These are phyloP conservation scores for Pheucticus melanocephalus DNA, from an alignment of 2,113 vertebrate species.

Conservation along the genomic window DNA sequence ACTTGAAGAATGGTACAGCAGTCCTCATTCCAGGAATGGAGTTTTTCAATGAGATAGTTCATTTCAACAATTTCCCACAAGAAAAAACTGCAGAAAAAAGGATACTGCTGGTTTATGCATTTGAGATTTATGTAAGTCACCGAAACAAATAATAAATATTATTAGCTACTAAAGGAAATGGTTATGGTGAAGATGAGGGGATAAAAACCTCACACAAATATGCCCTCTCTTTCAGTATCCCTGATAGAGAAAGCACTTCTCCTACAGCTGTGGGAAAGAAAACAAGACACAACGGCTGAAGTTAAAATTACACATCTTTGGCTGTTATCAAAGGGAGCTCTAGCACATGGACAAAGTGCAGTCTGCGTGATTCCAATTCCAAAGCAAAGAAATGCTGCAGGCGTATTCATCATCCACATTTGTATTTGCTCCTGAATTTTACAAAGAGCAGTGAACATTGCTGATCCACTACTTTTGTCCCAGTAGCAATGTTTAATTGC, in stretches of 20 bases:
- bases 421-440: background rate
- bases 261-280: conserved; percentile 55
- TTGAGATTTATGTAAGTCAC: conserved; percentile 37
- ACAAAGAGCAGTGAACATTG: background rate
- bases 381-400: conserved; percentile 11
- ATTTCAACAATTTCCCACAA: conserved; percentile 40
- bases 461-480: background rate
- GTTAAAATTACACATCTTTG: conserved; percentile 1
- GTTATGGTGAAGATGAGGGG: background rate
- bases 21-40: background rate
- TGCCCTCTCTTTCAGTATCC: background rate
- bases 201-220: background rate
- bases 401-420: background rate
- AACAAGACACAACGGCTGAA: background rate
- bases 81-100: conserved; percentile 15
- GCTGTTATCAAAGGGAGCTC: conserved; percentile 18
- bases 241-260: conserved; percentile 28
- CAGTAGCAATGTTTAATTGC: background rate
- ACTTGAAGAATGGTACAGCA: background rate
- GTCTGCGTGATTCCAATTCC: background rate
- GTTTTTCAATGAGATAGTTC: conserved; percentile 13
- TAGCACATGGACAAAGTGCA: background rate
- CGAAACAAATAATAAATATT: conserved; percentile 40
- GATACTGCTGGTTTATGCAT: conserved; percentile 20
- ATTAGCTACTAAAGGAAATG: conserved; percentile 51